Evolutionary conservation across 2,113 vertebrate genomes (phyloP).

Genomic region (Bufo bufo): DNA sequence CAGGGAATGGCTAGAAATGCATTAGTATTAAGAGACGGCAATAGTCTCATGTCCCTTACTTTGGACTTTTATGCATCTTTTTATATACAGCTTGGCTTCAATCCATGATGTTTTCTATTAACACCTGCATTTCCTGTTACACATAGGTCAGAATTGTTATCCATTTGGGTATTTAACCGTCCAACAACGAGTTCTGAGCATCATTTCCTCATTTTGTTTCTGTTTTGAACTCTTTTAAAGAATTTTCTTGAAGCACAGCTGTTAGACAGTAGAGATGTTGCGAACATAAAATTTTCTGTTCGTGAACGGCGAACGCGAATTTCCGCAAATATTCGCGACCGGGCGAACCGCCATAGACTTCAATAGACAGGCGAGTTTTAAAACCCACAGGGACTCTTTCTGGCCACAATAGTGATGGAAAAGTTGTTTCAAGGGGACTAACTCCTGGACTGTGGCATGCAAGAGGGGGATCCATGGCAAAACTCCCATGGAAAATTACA

Average conservation of each 20-base stretch:
- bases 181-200: not conserved
- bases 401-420: too few relatives aligned
- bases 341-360: too few relatives aligned
- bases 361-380: too few relatives aligned
- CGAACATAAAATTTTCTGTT: too few relatives aligned
- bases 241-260: conserved; percentile 1
- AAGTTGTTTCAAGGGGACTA: too few relatives aligned
- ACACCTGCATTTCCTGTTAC: conserved; percentile 48
- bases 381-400: too few relatives aligned
- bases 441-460: too few relatives aligned
- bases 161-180: conserved; percentile 42
- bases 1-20: conserved; percentile 21
- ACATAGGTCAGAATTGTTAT: conserved; percentile 15
- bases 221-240: conserved; percentile 16
- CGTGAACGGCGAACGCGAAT: too few relatives aligned
- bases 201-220: not conserved
- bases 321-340: too few relatives aligned
- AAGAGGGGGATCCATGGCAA: too few relatives aligned
- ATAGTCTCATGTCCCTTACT: not conserved
- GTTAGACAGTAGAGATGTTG: too few relatives aligned
- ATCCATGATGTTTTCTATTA: conserved; percentile 47
- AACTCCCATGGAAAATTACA: too few relatives aligned
- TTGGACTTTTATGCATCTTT: conserved; percentile 1
- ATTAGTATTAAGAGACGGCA: not conserved
- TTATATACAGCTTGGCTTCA: not conserved